Base-by-base conservation (phyloP, 2,888 invertebrate species). In the Agrotis clavis region DNA sequence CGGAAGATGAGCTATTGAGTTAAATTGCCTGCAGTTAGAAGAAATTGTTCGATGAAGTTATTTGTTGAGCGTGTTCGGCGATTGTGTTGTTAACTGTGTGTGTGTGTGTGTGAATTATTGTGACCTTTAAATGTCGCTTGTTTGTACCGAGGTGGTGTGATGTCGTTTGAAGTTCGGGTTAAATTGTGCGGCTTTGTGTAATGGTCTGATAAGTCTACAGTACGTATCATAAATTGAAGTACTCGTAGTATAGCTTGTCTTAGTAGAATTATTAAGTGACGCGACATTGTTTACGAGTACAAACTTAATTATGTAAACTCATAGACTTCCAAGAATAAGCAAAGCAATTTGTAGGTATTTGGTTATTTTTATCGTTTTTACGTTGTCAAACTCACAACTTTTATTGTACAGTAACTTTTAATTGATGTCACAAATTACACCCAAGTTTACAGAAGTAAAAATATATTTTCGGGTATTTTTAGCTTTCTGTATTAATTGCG, bases 11-110 rank as follows among this genome's bases (percentile, higher is more conserved):
- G 71, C 54, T 67, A 75, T 67, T 68, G 45, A 74, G 75, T 69
- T 67, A 72, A 81, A 81, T 80, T 81, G 60, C 41, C n/a, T 59
- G 64, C 68, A 69, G 69, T 77, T 77, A 65, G 30, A n/a, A 74
- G 56, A 61, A 47, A 77, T 81, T 77, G 68, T 66, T 56, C 56
- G n/a, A 64, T 77, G 62, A 62, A 74, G 62, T 80, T 79, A 70
- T 70, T 65, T 63, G 45, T 62, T 68, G 56, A 19, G 61, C 54
- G 64, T 74, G 68, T 50, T 35, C 30, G 19, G 47, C 47, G 62
- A 61, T 67, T 19, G 57, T 57, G 79, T 56, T 48, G 59, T 64
- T 56, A 57, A 79, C 25, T 62, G 61, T 61, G 19, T 14, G 30
- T 54, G 25, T 54, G 25, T 54, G 51, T 48, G 25, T n/a, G 21